Base-by-base conservation (phyloP, 1,140 invertebrate genomes). In the Vanessa atalanta region DNA sequence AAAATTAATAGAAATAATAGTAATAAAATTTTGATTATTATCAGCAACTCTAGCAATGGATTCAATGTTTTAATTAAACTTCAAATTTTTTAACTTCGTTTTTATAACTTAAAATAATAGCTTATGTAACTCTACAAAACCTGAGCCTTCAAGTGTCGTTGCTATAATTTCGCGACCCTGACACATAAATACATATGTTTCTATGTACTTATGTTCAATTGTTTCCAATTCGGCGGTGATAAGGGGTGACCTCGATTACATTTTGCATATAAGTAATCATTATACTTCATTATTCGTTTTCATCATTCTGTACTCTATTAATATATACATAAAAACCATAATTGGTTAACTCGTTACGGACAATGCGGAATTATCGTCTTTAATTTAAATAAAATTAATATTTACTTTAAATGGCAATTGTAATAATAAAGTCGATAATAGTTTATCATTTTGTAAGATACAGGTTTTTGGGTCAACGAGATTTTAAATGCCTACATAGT, bases 161-260 rank as follows among this genome's bases (percentile, higher is more conserved):
- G 51, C 57, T 26, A 37, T 61, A 61, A 43, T 43, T 37, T 37
- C 13, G 12, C 61, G 76, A 57, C 74, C 80, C 65, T 79, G 78
- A 82, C 78, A 82, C 65, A 82, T 72, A 72, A 68, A 75, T 50
- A 65, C 53, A 76, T 65, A 55, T 63, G 70, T 70, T 71, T 26
- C 65, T 78, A 73, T 70, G 72, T 70, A 74, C 66, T 77, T 43
- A 70, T 65, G 64, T 69, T 67, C 77, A 79, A 83, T 80, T 80
- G 81, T 83, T 79, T 82, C 72, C 75, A 80, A 80, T 80, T 79
- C 72, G 66, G 75, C 70, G 43, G 57, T 75, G 81, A 83, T 80
- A 80, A 80, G 48, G 55, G 26, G 23, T 64, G 79, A 79, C 77
- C 81, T 77, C 67, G 76, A 75, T 72, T 73, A 68, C 66, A 71